Evolutionary conservation across 2,888 invertebrate species (phyloP).

Genomic region (Drosophila meridionalis): DNA sequence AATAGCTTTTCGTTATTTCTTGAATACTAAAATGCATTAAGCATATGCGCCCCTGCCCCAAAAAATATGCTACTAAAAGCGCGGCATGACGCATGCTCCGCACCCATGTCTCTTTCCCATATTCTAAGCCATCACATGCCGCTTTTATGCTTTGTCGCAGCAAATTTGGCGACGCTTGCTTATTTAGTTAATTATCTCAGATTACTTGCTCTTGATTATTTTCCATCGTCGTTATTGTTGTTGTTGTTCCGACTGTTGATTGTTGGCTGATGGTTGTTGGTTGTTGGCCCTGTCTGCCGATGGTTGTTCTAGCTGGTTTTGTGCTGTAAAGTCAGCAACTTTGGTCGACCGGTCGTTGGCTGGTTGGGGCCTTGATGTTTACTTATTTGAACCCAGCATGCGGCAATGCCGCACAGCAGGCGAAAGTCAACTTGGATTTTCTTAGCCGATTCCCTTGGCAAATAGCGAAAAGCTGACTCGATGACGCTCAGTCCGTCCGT

Average conservation of each 20-base stretch:
- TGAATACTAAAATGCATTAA: conserved; percentile 17
- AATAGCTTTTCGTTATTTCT: not conserved
- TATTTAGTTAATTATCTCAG: conserved; percentile 77
- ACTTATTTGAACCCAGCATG: conserved; percentile 77
- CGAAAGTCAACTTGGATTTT: conserved; percentile 74
- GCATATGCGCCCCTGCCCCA: conserved; percentile 17
- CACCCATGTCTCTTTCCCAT: conserved; percentile 6
- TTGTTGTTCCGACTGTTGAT: conserved; percentile 21
- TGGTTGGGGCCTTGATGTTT: conserved; percentile 66
- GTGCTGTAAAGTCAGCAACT: conserved; percentile 75
- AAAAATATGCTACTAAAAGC: conserved; percentile 25
- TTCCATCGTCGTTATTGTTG: conserved; percentile 49
- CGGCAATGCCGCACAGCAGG: conserved; percentile 71
- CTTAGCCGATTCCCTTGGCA: conserved; percentile 63
- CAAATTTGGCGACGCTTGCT: conserved; percentile 74
- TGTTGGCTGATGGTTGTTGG: conserved; percentile 17
- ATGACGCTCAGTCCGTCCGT: conserved; percentile 10
- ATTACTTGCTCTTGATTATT: conserved; percentile 78
- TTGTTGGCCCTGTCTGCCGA: conserved; percentile 19
- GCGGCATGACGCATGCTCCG: conserved; percentile 28
- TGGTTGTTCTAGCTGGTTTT: conserved; percentile 28
- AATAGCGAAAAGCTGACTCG: conserved; percentile 38
- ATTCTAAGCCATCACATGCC: conserved; percentile 41
- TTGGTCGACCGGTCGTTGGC: conserved; percentile 41
- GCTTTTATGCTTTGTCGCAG: conserved; percentile 56